Evolutionary conservation across 64 coral and sea anemone species (phyloP), one percentile per base, ranked within the genome.

Genomic region (Pocillopora damicornis): DNA sequence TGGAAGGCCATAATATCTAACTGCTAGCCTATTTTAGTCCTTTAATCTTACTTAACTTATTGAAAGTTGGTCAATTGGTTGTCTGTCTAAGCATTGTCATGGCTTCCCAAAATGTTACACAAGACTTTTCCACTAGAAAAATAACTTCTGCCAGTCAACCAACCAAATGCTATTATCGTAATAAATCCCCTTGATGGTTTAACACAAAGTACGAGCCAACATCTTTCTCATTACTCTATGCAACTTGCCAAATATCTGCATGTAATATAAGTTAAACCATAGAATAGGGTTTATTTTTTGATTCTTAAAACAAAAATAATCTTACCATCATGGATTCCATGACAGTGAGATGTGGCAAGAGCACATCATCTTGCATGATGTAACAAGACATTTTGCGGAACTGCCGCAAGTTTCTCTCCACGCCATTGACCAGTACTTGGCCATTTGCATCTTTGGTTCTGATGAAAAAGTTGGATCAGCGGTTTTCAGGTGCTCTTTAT

Each of bases 271-370:
- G 20, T n/a, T 23, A 23, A 11, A 71, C 22, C 22, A 71, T 26
- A 71, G 1, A 63, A 63, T 15, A 63, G 11, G 16, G 16, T 63
- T 63, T 17, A 15, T 17, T 15, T 17, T 63, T 63, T 15, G 16
- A 63, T 63, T 9, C 61, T 30, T 30, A 30, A 30, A 30, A 30
- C 30, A 8, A 63, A 63, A 77, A 57, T 2, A 83, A 66, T 87
- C 73, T 76, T 91, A 99, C 97, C 97, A 99, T 99, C 97, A 99
- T 99, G 74, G 97, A 99, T 62, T 99, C 97, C 88, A 95, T 86
- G 13, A 99, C 97, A 4, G 97, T 99, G 11, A 95, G 91, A 76
- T 95, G 93, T 0, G 97, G 97, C 18, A 99, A 60, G 1, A 99
- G 86, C 15, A 99, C 85, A 23, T 99, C 97, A 88, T 99, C 97